Conservation (phyloP, 2,113 vertebrate genomes). For the Lepus timidus region DNA sequence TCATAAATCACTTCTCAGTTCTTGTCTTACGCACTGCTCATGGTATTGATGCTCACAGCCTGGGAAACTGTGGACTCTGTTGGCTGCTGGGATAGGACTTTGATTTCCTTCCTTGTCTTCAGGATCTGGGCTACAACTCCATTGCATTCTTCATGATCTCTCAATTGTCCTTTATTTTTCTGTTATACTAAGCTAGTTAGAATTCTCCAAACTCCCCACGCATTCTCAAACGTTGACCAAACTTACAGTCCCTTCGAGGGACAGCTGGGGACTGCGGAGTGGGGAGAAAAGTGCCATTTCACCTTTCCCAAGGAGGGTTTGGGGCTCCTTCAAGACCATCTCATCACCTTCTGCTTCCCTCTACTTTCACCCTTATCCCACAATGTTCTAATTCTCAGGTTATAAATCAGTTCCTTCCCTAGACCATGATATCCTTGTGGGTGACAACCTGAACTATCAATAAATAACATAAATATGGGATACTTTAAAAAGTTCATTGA, state of each 20-base stretch:
- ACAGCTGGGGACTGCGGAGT: background rate
- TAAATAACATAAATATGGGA: background rate
- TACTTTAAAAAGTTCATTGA: too few species aligned
- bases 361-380: background rate
- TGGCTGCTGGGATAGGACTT: background rate
- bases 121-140: background rate
- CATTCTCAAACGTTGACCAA: background rate
- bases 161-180: background rate
- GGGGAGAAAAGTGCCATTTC: background rate
- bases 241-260: background rate
- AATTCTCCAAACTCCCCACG: background rate
- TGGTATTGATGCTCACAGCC: background rate
- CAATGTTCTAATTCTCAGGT: background rate
- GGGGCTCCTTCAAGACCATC: background rate
- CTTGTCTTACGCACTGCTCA: background rate
- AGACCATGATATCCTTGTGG: background rate
- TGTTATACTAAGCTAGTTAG: background rate
- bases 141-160: background rate
- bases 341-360: background rate
- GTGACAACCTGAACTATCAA: too few species aligned
- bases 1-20: constrained; percentile 12
- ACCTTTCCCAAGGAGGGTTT: background rate
- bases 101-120: background rate
- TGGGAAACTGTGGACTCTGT: background rate
- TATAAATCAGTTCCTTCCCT: background rate